Evolutionary conservation across 2,888 invertebrate species (phyloP).

Genomic region (Cordilura impudica): DNA sequence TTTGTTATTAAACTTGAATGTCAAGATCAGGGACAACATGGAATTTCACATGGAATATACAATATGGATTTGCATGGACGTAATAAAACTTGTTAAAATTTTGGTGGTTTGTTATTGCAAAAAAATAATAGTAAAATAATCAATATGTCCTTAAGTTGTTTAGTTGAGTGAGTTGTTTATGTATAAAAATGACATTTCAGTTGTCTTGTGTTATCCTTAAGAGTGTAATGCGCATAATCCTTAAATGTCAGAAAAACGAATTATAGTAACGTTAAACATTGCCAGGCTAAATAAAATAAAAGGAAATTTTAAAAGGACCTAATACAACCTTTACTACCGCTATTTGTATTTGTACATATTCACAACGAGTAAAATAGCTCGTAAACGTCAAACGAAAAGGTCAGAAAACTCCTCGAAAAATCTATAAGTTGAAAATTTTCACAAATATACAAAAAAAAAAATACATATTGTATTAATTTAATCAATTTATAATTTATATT

Average conservation of each 20-base stretch:
- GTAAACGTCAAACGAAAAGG: slow-evolving; percentile 59
- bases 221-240: background rate
- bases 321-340: slow-evolving; percentile 28
- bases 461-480: background rate
- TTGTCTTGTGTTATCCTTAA: background rate
- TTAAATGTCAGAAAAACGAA: background rate
- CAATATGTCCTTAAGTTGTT: slow-evolving; percentile 25
- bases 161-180: background rate
- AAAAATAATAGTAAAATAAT: slow-evolving; percentile 38
- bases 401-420: slow-evolving; percentile 61
- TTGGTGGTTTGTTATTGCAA: slow-evolving; percentile 17
- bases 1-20: slow-evolving; percentile 30
- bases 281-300: background rate
- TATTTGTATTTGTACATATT: slow-evolving; percentile 20
- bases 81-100: background rate
- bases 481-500: background rate
- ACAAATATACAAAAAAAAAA: background rate
- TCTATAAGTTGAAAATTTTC: slow-evolving; percentile 49
- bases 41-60: slow-evolving; percentile 1
- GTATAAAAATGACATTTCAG: background rate
- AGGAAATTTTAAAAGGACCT: slow-evolving; percentile 29
- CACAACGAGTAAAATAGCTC: slow-evolving; percentile 37
- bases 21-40: slow-evolving; percentile 21
- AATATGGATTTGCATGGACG: slow-evolving; percentile 34
- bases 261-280: too few relatives aligned